phyloP scores from a whole-genome alignment of 2,113 vertebrate genomes.

The Callospermophilus lateralis region DNA sequence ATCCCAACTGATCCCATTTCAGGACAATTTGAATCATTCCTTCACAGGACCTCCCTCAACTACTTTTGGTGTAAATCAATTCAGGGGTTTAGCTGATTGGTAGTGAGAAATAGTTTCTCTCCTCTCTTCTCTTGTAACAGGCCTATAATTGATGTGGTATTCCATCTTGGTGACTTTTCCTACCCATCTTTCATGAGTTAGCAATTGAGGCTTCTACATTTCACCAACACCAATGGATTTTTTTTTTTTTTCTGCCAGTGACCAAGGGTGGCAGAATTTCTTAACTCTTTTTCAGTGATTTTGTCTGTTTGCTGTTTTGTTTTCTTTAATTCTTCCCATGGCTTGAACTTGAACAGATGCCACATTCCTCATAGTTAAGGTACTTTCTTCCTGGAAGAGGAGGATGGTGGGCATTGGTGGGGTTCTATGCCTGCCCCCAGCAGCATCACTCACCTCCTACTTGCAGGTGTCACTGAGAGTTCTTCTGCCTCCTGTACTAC shows the following conservation, averaged over 20 bases:
- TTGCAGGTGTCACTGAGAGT: neutral
- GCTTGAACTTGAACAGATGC: neutral
- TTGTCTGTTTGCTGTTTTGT: too few relatives aligned
- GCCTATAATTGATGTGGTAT: neutral
- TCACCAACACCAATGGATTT: neutral
- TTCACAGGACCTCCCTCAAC: neutral
- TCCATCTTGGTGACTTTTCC: neutral
- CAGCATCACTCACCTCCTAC: neutral
- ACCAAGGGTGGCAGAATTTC: neutral
- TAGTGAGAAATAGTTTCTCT: too few relatives aligned
- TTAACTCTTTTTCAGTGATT: neutral
- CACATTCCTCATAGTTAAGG: neutral
- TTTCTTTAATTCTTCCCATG: neutral
- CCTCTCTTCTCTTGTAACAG: neutral
- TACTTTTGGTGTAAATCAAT: neutral
- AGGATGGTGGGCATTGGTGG: too few relatives aligned
- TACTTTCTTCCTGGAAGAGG: neutral
- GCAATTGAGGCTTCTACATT: neutral
- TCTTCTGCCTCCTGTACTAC: neutral
- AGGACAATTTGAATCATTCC: neutral
- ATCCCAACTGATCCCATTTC: neutral
- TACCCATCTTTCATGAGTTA: neutral
- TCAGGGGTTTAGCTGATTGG: too few relatives aligned
- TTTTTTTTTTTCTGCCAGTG: neutral
- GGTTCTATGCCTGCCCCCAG: neutral